Evolutionary conservation across 2,797 vertebrate genomes (phyloP), one percentile per base, ranked within the genome.

Genomic region (Limosa lapponica): DNA sequence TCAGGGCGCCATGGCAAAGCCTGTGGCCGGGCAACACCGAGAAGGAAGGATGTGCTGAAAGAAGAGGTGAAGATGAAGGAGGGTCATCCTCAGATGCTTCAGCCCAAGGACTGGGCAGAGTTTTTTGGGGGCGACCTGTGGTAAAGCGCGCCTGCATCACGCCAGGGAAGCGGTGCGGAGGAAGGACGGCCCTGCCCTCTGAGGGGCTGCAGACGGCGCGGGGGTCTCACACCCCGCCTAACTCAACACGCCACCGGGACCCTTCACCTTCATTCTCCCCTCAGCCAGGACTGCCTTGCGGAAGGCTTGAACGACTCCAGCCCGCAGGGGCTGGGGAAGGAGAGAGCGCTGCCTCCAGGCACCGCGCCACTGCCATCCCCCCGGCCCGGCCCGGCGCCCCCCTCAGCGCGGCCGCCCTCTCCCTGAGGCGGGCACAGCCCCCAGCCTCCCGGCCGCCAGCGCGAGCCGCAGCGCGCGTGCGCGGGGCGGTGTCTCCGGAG

Each of bases 401-500:
- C 37, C 55, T 19, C 73, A 13, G 13, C 37, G 10, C 34, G 2
- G 18, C 65, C 61, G 36, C 39, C 9, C 13, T 3, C 11, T 4
- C 52, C 4, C 81, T 17, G 37, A 25, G 34, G 44, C 52, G 37
- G 20, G 44, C 37, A 23, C 55, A 6, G 20, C 20, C n/a, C 12
- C 27, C 51, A 7, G 17, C 51, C 51, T 18, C 51, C 51, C 18
- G 54, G 20, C 32, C 54, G 18, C n/a, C 25, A 11, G 46, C 30
- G 43, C 27, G 37, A 17, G 6, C 24, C n/a, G 8, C 49, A 22
- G 8, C 30, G 28, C 69, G 87, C 82, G 23, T 78, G 82, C 93
- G 86, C 94, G 91, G 82, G 93, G 93, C 55, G 93, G 85, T 81
- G 93, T 66, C 95, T 89, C 46, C 9, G 6, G 30, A 22, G 78